Evolutionary conservation across 2,113 vertebrate genomes (phyloP), one percentile per base, ranked within the genome.

Genomic region (Hypanus sabinus): DNA sequence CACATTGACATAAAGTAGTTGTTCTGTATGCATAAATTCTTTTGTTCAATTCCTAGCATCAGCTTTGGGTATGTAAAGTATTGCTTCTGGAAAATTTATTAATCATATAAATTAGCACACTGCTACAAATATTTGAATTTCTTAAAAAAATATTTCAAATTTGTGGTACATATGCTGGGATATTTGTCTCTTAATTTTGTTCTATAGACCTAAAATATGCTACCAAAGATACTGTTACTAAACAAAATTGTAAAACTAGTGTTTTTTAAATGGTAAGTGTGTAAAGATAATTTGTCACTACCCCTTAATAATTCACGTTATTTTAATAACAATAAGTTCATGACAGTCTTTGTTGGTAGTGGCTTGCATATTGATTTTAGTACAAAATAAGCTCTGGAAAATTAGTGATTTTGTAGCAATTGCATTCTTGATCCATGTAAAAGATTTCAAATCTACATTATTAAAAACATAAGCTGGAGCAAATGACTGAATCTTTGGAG

Each of bases 201-300:
- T 90, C 60, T 33, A 14, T 65, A 68, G 65, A 90, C 87, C 80
- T 55, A 80, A 80, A 80, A 6, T 38, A 9, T 65, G 5, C 68
- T 91, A 70, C 88, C 88, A 91, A 91, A 91, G 88, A 60, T 22
- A 87, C 24, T 36, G 18, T 83, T 46, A 87, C 57, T 14, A 24
- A 91, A 24, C 33, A 70, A 33, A 33, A 70, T 62, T 60, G 2
- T 46, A 46, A 46, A 46, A 46, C 46, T 76, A 38, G 30, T 10
- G 57, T 57, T 57, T 87, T 46, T 46, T 46, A 70, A 70, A 70
- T 70, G 46, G 46, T 70, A 70, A 70, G 68, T 70, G 68, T 70
- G 4, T 70, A 16, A 10, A 68, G 65, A 14, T 2, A 12, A 70
- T 70, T 81, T 81, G 12, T 9, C 33, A 38, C 3, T 36, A 14